Evolutionary conservation across 2,797 vertebrate genomes (phyloP).

Genomic region (Thunnus albacares): DNA sequence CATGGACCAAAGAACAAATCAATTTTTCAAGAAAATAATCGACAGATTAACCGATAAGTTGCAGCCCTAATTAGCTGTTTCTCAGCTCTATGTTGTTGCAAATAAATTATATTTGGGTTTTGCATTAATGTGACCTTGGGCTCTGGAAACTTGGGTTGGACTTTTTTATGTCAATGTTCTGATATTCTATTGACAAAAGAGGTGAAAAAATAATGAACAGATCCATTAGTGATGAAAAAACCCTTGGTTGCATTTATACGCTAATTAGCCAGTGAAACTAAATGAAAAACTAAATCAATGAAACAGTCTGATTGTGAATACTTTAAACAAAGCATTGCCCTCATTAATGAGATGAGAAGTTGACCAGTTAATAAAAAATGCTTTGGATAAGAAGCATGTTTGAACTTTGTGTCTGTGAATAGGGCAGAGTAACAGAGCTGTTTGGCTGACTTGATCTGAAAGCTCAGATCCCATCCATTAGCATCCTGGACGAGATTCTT

Average conservation of each 20-base stretch:
- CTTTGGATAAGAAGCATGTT: conserved; percentile 40
- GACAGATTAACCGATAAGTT: no score
- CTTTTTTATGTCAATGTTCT: neutral
- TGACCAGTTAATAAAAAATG: conserved; percentile 43
- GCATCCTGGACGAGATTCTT: conserved; percentile 84
- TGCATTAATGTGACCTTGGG: no score
- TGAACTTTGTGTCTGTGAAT: conserved; percentile 49
- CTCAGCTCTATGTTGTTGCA: neutral
- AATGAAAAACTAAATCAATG: conserved; percentile 26
- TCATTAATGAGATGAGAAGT: conserved; percentile 51
- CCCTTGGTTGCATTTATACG: conserved; percentile 7
- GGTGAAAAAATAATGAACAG: conserved; percentile 21
- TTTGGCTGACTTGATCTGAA: conserved; percentile 61
- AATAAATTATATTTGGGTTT: neutral
- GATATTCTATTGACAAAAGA: conserved; percentile 5
- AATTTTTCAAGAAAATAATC: conserved; percentile 1
- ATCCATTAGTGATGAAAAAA: conserved; percentile 12
- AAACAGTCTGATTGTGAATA: conserved; percentile 33
- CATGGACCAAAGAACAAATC: no score
- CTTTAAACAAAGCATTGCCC: conserved; percentile 24
- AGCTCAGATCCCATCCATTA: conserved; percentile 80
- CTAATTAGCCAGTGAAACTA: conserved; percentile 33
- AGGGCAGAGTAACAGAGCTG: conserved; percentile 56
- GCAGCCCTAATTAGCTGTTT: neutral
- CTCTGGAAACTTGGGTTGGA: neutral